Conservation (phyloP, 2,888 invertebrate genomes). For the Xestia c-nigrum region DNA sequence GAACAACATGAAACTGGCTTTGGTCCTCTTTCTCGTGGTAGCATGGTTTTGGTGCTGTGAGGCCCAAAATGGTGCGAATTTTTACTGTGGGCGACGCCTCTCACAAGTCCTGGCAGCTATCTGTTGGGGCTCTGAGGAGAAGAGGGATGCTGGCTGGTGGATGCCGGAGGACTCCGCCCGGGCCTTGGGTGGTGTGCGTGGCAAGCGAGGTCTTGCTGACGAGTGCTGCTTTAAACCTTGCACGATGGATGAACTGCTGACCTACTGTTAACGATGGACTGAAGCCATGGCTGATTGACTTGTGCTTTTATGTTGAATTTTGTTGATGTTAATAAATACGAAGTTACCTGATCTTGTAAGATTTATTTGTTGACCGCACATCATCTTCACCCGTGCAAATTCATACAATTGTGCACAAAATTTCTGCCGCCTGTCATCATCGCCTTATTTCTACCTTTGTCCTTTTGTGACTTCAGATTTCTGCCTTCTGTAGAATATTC, state of each 20-base stretch:
- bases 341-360: conserved; percentile 3
- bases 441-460: not conserved
- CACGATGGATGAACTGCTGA: conserved; percentile 64
- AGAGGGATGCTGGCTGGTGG: conserved; percentile 52
- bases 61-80: conserved; percentile 32
- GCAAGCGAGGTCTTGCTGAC: conserved; percentile 60
- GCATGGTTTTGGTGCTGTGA: conserved; percentile 29
- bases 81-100: conserved; percentile 54
- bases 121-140: conserved; percentile 46
- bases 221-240: conserved; percentile 73
- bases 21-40: conserved; percentile 37
- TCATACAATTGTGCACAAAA: not conserved
- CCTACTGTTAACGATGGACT: conserved; percentile 59
- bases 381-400: not conserved
- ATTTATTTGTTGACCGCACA: not conserved
- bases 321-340: conserved; percentile 42
- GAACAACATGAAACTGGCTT: conserved; percentile 42
- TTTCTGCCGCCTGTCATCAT: not conserved
- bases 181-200: conserved; percentile 50
- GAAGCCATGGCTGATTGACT: conserved; percentile 6
- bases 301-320: not conserved
- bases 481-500: not conserved
- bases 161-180: conserved; percentile 4
- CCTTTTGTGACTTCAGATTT: not conserved
- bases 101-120: conserved; percentile 38